Conservation (phyloP, 2,888 invertebrate species). For the Drosophila hamatofila region DNA sequence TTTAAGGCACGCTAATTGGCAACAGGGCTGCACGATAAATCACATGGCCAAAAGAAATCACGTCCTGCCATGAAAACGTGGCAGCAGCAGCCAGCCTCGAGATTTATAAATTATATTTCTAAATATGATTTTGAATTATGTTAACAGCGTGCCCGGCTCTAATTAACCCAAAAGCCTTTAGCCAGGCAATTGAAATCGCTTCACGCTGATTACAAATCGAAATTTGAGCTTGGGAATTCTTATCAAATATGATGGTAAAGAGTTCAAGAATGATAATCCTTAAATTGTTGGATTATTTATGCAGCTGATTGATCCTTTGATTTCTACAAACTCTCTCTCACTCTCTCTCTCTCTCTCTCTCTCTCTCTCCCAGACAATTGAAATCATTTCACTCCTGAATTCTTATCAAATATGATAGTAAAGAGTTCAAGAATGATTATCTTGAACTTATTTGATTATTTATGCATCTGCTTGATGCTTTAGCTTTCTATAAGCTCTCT, state of each 20-base stretch:
- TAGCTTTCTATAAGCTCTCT: no score
- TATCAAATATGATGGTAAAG: background rate
- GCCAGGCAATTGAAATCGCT: background rate
- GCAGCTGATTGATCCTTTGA: background rate
- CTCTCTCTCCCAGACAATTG: background rate
- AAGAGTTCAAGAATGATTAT: no score
- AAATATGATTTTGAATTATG: conserved; percentile 23
- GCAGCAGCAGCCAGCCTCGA: background rate
- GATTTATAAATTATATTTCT: conserved; percentile 2
- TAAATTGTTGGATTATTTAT: background rate
- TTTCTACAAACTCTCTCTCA: background rate
- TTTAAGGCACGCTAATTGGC: conserved; percentile 54
- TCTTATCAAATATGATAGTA: no score
- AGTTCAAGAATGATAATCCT: background rate
- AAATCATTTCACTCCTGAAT: no score
- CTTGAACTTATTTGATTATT: no score
- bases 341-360: no score
- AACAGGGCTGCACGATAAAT: conserved; percentile 45
- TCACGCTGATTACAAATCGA: background rate
- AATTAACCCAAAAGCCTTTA: background rate
- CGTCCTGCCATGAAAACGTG: conserved; percentile 6
- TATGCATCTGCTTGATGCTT: no score
- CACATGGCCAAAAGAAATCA: conserved; percentile 31
- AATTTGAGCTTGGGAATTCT: background rate
- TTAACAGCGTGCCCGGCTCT: conserved; percentile 1